Evolutionary conservation across 2,797 vertebrate species (phyloP), one percentile per base, ranked within the genome.

Genomic region (Bucorvus abyssinicus): DNA sequence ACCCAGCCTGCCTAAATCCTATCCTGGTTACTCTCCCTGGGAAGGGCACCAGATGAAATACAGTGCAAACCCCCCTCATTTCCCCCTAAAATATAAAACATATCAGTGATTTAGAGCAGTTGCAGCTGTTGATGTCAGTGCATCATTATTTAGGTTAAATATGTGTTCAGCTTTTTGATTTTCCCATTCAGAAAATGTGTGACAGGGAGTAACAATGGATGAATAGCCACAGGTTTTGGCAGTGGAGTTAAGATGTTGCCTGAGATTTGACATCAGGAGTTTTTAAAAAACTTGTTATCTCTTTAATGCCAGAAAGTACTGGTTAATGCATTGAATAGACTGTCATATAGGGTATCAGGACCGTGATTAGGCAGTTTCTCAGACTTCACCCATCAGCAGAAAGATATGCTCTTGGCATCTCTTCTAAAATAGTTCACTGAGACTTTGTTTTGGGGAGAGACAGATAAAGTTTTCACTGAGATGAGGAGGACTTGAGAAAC

Each of bases 381-480:
- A 40, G 79, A 44, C 65, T 52, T 59, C 17, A 18, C 49, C 34
- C 32, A 44, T 87, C 81, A 92, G 94, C 93, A 92, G 89, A 55
- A 94, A 91, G 89, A 94, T 93, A 83, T n/a, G 63, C 29, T 76
- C 20, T 42, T 73, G 93, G 65, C 52, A 49, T 57, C 49, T 87
- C 38, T 89, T 93, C 94, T 2, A 5, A 96, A 82, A 75, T n/a
- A 61, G 65, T 90, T 71, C 40, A 56, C 55, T 59, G 50, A 71
- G 8, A 45, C 77, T 86, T 82, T 42, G 49, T 87, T 89, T 70
- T 15, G 2, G 10, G 40, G 34, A 68, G 61, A 88, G 76, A 55
- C 38, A n/a, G 70, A 42, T 93, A 60, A 95, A 94, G 34, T 85
- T 84, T 94, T 77, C 45, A 38, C 86, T 75, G 81, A 69, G 30